A percentile compares a stretch with the other conserved stretches of the same genome.
Conservation (phyloP, 2,888 invertebrate genomes). For the Euclidia mi region DNA sequence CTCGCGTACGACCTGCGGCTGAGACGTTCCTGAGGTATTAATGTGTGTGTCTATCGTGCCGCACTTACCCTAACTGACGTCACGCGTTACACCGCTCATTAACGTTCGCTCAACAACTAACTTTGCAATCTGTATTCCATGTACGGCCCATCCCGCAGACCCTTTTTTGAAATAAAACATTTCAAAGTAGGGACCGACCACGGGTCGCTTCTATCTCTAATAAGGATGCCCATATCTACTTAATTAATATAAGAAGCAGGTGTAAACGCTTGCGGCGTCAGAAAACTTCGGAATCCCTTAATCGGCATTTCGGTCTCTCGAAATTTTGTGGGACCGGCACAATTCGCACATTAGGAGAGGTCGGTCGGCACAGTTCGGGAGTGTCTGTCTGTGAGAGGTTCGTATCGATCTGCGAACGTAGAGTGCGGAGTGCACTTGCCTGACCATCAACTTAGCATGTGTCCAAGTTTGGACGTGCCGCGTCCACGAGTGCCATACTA, state of each 20-base stretch:
- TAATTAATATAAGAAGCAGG: conserved; percentile 17
- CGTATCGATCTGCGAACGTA: too few species aligned
- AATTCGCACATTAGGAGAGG: too few species aligned
- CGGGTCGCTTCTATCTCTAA: neutral
- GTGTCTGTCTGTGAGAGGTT: too few species aligned
- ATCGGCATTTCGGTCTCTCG: too few species aligned
- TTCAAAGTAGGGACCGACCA: neutral
- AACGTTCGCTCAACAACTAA: conserved; percentile 1
- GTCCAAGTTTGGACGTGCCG: too few species aligned
- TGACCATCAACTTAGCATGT: too few species aligned
- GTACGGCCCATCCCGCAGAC: neutral
- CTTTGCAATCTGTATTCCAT: conserved; percentile 3
- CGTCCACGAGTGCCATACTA: too few species aligned
- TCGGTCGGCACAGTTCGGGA: too few species aligned
- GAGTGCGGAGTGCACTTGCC: too few species aligned
- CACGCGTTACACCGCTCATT: conserved; percentile 4
- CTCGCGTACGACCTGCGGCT: neutral
- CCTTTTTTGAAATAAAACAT: conserved; percentile 5
- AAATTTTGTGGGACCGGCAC: too few species aligned
- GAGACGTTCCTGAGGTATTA: neutral
- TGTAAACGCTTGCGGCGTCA: too few species aligned
- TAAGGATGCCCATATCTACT: conserved; percentile 2
- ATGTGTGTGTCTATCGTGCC: conserved; percentile 1
- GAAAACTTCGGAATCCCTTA: too few species aligned
- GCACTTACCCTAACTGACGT: conserved; percentile 2